These are phyloP conservation scores for Chaenodraco wilsoni DNA, from an alignment of 2,797 vertebrate species.

Conservation along the genomic window DNA sequence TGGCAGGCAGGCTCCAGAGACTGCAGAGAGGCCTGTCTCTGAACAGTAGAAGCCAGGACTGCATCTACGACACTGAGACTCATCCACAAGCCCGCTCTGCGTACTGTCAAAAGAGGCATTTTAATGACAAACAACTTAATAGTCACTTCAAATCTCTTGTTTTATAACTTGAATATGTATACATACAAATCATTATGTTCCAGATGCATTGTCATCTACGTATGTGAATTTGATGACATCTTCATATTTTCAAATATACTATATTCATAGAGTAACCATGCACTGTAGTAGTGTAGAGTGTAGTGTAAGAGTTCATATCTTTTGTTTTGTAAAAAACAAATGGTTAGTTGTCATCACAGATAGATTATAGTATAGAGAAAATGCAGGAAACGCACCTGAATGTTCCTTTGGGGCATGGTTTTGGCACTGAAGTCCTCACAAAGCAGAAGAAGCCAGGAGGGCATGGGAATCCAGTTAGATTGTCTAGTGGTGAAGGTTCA, in stretches of 20 bases:
- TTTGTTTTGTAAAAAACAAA: neutral
- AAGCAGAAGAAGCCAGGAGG: conserved; percentile 85
- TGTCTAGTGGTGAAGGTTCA: conserved; percentile 70
- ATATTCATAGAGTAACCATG: neutral
- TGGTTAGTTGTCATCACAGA: neutral
- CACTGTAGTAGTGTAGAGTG: neutral
- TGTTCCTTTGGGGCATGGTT: conserved; percentile 82
- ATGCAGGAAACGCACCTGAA: conserved; percentile 76
- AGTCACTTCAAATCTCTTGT: neutral
- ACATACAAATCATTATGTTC: neutral
- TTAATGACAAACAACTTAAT: neutral
- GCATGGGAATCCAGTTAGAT: conserved; percentile 68
- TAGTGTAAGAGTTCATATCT: neutral
- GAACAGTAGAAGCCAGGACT: conserved; percentile 83
- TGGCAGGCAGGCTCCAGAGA: conserved; percentile 81
- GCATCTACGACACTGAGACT: conserved; percentile 80
- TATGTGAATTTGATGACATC: neutral
- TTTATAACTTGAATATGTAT: neutral
- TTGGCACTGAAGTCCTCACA: conserved; percentile 70
- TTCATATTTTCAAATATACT: neutral
- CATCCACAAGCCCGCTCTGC: conserved; percentile 67
- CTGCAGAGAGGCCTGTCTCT: conserved; percentile 74
- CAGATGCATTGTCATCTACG: neutral
- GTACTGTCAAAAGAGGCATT: conserved; percentile 69
- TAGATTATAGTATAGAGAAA: neutral